These are phyloP conservation scores for Phocides pigmalion DNA, from an alignment of 1,140 invertebrate species.

Conservation along the genomic window DNA sequence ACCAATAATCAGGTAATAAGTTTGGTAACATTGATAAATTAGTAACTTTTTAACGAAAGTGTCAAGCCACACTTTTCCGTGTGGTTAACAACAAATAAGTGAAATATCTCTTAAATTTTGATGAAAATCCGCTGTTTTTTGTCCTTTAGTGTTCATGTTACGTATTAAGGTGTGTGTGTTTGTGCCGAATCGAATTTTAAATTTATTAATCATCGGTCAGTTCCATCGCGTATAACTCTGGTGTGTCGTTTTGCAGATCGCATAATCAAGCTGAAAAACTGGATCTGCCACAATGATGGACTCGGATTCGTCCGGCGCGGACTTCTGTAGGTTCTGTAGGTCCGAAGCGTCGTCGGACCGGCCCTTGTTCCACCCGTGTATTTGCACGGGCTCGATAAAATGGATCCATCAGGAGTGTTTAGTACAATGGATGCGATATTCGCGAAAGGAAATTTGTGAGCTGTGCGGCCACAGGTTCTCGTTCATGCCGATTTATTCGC, in stretches of 20 bases:
- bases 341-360: conserved; percentile 92
- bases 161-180: conserved; percentile 22
- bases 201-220: conserved; percentile 6
- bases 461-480: conserved; percentile 98
- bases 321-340: conserved; percentile 99
- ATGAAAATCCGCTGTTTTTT: conserved; percentile 48
- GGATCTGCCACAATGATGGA: conserved; percentile 77
- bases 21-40: not conserved
- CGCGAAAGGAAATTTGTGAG: conserved; percentile 99
- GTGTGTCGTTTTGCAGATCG: conserved; percentile 56
- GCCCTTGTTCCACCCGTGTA: conserved; percentile 98
- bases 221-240: conserved; percentile 3
- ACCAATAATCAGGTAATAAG: not conserved
- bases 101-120: conserved; percentile 46
- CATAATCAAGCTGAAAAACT: conserved; percentile 64
- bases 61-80: conserved; percentile 44
- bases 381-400: conserved; percentile 99
- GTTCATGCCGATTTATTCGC: conserved; percentile 99
- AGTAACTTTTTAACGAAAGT: conserved; percentile 23
- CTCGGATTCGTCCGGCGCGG: conserved; percentile 82
- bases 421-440: conserved; percentile 96
- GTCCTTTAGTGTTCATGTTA: conserved; percentile 19
- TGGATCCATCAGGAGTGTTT: conserved; percentile 98
- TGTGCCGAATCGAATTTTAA: conserved; percentile 10
- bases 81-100: conserved; percentile 55